Conservation (phyloP, 1,140 invertebrate genomes). For the Gonioctena quinquepunctata region DNA sequence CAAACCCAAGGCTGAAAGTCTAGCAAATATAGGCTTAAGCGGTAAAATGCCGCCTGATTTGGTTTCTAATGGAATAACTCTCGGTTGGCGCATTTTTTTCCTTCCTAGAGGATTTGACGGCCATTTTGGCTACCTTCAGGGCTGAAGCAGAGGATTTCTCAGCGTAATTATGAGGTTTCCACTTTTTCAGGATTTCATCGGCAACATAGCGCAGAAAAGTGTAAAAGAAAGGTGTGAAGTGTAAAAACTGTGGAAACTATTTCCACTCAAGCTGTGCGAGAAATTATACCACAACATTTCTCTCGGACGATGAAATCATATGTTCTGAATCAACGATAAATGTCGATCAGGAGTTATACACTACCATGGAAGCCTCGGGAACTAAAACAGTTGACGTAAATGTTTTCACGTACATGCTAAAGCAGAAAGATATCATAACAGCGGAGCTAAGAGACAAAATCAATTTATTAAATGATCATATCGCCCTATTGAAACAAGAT, state of each 20-base stretch:
- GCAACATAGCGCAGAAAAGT: no score
- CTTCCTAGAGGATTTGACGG: no score
- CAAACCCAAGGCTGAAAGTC: no score
- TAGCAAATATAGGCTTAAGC: no score
- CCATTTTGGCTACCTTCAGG: no score
- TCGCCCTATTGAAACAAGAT: neutral
- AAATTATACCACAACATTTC: neutral
- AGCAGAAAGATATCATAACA: no score
- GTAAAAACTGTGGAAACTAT: neutral
- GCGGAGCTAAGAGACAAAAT: neutral
- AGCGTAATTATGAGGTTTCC: no score
- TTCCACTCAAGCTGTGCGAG: neutral
- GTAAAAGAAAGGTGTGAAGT: neutral
- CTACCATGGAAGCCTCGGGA: neutral
- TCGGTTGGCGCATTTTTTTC: no score
- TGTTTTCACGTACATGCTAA: neutral
- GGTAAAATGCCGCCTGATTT: no score
- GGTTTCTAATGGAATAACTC: no score
- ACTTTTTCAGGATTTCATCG: no score
- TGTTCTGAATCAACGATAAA: neutral
- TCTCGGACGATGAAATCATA: neutral
- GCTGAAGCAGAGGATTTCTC: no score
- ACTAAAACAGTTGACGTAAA: neutral
- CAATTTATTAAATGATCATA: neutral
- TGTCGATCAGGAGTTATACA: neutral